A percentile compares a stretch with the other conserved stretches of the same genome.
Evolutionary conservation across 2,888 invertebrate genomes (phyloP).

Genomic region (Xanthorhoe spadicearia): DNA sequence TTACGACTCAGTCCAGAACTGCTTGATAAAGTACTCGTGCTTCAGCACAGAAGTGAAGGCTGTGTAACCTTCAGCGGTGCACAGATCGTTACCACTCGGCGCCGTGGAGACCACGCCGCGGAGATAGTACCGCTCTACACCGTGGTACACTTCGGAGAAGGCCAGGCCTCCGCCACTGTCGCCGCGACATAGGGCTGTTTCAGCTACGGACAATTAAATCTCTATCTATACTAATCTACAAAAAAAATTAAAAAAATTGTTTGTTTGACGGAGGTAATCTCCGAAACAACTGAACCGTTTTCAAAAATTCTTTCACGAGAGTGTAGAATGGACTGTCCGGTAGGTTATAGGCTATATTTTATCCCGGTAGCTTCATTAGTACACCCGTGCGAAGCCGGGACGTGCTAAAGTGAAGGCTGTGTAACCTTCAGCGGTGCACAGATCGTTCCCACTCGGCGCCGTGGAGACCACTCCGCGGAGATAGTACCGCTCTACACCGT

Average conservation of each 20-base stretch:
- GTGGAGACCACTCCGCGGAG: slow-evolving; percentile 70
- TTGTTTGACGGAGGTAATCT: no score
- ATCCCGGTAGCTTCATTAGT: no score
- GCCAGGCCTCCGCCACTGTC: slow-evolving; percentile 67
- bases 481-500: slow-evolving; percentile 55
- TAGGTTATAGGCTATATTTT: no score
- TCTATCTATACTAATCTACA: no score
- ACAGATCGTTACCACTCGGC: slow-evolving; percentile 55
- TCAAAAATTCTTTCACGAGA: no score
- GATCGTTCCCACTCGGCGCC: slow-evolving; percentile 56
- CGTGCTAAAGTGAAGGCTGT: slow-evolving; percentile 68
- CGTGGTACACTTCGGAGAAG: slow-evolving; percentile 1
- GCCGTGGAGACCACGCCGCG: slow-evolving; percentile 69
- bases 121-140: slow-evolving; percentile 60
- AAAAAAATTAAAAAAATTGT: no score
- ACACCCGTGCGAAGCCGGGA: no score
- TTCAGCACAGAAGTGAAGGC: slow-evolving; percentile 62
- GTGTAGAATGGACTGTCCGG: no score
- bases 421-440: slow-evolving; percentile 57
- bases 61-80: slow-evolving; percentile 59
- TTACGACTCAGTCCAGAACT: slow-evolving; percentile 41
- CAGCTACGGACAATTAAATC: slow-evolving; percentile 27
- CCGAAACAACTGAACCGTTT: no score
- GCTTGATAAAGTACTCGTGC: slow-evolving; percentile 64
- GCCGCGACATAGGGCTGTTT: slow-evolving; percentile 15